These are phyloP conservation scores for Lepisosteus osseus DNA, from an alignment of 2,113 vertebrate species.

Conservation along the genomic window DNA sequence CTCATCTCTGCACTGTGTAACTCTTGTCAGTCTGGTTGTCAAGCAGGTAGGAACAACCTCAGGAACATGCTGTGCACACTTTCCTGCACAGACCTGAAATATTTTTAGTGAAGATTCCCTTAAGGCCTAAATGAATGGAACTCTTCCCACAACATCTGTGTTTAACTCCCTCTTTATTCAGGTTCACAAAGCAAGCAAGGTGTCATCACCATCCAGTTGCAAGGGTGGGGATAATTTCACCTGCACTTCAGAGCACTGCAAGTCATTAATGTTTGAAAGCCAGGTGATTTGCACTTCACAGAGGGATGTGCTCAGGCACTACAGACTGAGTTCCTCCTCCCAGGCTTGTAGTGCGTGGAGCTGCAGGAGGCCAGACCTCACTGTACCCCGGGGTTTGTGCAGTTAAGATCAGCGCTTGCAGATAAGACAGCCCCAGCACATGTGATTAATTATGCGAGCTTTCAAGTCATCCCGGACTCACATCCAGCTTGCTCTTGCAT, in stretches of 20 bases:
- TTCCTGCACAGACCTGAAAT: too few relatives aligned
- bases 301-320: constrained; percentile 19
- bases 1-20: too few relatives aligned
- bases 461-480: constrained; percentile 65
- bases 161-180: too few relatives aligned
- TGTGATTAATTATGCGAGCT: constrained; percentile 73
- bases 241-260: constrained; percentile 7
- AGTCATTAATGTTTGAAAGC: constrained; percentile 20
- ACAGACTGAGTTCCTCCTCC: constrained; percentile 8
- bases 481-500: constrained; percentile 69
- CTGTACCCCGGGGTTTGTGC: constrained; percentile 48
- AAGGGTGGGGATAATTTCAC: background rate
- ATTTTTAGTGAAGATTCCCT: too few relatives aligned
- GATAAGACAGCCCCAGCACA: constrained; percentile 74
- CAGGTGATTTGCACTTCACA: constrained; percentile 33
- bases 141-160: too few relatives aligned
- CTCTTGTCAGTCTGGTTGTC: too few relatives aligned
- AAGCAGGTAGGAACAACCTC: too few relatives aligned
- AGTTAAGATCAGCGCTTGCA: constrained; percentile 58
- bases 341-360: constrained; percentile 42
- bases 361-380: constrained; percentile 46
- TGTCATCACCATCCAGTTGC: background rate
- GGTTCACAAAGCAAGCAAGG: too few relatives aligned
- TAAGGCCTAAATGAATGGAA: too few relatives aligned
- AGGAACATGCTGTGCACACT: too few relatives aligned